A percentile compares a stretch with the other conserved stretches of the same genome.
phyloP scores from a whole-genome alignment of 2,888 invertebrate species.

The Busseola fusca region DNA sequence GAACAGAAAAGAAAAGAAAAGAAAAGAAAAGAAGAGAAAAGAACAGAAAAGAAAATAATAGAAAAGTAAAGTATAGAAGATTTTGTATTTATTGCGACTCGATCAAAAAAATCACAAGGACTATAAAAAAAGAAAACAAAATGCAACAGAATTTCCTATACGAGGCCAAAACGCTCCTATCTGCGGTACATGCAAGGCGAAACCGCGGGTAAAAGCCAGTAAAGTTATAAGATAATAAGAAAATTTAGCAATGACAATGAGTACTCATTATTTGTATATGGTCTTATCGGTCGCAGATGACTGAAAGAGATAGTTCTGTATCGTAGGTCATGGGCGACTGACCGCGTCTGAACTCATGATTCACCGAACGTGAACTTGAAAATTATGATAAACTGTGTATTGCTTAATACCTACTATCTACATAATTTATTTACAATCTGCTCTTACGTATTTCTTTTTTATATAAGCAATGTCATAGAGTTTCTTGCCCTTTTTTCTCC shows the following conservation, averaged over 20 bases:
- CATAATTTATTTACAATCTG: not conserved
- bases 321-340: slow-evolving; percentile 39
- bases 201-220: not conserved
- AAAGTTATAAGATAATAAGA: not conserved
- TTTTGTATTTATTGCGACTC: too few relatives aligned
- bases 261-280: slow-evolving; percentile 12
- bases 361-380: slow-evolving; percentile 31
- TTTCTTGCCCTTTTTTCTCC: not conserved
- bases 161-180: too few relatives aligned
- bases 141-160: too few relatives aligned
- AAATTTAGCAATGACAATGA: slow-evolving; percentile 6
- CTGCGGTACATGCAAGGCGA: not conserved
- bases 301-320: slow-evolving; percentile 15
- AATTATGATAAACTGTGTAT: not conserved
- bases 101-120: too few relatives aligned
- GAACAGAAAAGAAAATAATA: too few relatives aligned
- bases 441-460: not conserved
- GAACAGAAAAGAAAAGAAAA: too few relatives aligned
- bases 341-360: not conserved
- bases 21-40: too few relatives aligned
- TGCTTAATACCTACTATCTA: not conserved
- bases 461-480: not conserved
- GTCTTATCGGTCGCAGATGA: slow-evolving; percentile 36
- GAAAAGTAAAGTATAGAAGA: too few relatives aligned
- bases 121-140: too few relatives aligned